A percentile compares a stretch with the other conserved stretches of the same genome.
Evolutionary conservation across 2,888 invertebrate genomes (phyloP).

Genomic region (Watsonalla cultraria): DNA sequence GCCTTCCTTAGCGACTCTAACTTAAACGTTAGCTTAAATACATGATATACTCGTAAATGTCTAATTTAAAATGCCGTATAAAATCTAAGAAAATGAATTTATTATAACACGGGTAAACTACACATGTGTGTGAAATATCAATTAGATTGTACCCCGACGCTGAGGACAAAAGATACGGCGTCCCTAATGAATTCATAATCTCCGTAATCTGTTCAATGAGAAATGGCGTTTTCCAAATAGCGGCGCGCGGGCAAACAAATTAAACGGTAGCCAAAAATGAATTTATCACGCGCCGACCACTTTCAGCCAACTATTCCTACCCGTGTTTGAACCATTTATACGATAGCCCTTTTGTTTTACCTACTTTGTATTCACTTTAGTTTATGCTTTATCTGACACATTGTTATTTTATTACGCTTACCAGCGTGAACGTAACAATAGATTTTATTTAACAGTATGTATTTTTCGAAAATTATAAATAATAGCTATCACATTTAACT

Average conservation of each 20-base stretch:
- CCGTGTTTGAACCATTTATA: constrained; percentile 26
- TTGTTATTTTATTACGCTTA: too few species aligned
- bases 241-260: constrained; percentile 67
- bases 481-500: too few species aligned
- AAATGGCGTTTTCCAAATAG: constrained; percentile 70
- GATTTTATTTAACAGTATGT: too few species aligned
- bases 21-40: too few species aligned
- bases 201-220: constrained; percentile 77
- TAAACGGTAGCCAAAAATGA: constrained; percentile 75
- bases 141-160: constrained; percentile 52
- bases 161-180: constrained; percentile 62
- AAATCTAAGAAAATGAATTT: constrained; percentile 23
- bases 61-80: too few species aligned
- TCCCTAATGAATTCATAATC: constrained; percentile 77
- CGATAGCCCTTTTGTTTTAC: constrained; percentile 4
- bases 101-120: constrained; percentile 29
- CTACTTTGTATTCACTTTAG: neutral
- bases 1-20: too few species aligned
- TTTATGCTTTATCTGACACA: neutral
- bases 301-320: constrained; percentile 49
- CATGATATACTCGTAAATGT: too few species aligned
- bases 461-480: too few species aligned
- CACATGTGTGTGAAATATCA: constrained; percentile 68
- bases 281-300: constrained; percentile 63
- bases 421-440: too few species aligned